These are phyloP conservation scores for Sitta carolinensis DNA, from an alignment of 2,797 vertebrate genomes.

Conservation along the genomic window DNA sequence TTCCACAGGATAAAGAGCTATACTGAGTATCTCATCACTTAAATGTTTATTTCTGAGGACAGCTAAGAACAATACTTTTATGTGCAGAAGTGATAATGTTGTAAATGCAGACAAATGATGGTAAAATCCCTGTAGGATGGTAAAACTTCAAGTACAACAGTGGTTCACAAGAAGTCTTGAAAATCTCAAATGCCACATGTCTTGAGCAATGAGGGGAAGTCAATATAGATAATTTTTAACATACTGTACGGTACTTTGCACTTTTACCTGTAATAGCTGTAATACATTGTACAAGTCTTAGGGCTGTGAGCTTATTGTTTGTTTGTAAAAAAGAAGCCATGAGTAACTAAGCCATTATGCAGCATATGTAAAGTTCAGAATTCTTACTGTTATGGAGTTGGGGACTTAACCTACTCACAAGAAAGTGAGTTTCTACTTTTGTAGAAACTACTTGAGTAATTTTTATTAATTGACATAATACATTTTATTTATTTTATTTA, in stretches of 20 bases:
- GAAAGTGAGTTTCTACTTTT: neutral
- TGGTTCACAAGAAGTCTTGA: neutral
- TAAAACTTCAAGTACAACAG: neutral
- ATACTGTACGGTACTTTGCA: neutral
- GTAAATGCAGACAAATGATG: constrained; percentile 15
- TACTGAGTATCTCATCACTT: neutral
- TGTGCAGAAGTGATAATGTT: neutral
- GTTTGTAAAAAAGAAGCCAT: neutral
- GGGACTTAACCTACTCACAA: neutral
- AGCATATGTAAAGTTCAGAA: neutral
- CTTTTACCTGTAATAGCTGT: neutral
- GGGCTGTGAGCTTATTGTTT: neutral
- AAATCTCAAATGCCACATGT: neutral
- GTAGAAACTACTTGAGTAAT: neutral
- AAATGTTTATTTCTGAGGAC: constrained; percentile 3
- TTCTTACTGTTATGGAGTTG: neutral
- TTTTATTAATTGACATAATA: neutral
- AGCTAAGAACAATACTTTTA: neutral
- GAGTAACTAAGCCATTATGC: neutral
- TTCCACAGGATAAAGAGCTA: neutral
- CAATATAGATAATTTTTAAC: neutral
- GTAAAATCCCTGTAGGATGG: neutral
- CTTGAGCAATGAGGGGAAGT: constrained; percentile 24
- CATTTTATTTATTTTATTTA: neutral
- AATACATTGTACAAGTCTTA: neutral